phyloP scores from a whole-genome alignment of 2,888 invertebrate genomes.

The Erannis defoliaria region DNA sequence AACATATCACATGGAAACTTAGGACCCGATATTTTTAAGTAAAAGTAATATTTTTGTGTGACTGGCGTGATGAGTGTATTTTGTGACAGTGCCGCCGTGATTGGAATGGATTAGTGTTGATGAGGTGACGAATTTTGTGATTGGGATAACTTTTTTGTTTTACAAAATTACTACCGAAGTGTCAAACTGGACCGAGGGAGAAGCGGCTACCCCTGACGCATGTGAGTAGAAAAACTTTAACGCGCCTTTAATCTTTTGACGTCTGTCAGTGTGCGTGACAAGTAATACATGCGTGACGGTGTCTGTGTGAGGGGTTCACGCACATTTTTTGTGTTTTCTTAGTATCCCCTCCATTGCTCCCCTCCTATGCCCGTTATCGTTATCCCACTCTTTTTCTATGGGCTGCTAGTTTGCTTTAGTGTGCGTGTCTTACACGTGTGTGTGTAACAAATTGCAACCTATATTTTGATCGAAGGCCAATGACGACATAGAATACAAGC shows the following conservation, averaged over 20 bases:
- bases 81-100: constrained; percentile 77
- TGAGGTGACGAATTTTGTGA: constrained; percentile 76
- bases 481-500: constrained; percentile 54
- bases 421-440: constrained; percentile 68
- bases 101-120: constrained; percentile 74
- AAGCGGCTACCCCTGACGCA: constrained; percentile 84
- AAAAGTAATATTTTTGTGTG: constrained; percentile 74
- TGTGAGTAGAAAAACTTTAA: constrained; percentile 68
- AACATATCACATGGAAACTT: constrained; percentile 85
- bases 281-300: constrained; percentile 55
- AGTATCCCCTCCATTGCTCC: constrained; percentile 67
- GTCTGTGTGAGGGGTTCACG: constrained; percentile 75
- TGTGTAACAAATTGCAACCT: constrained; percentile 83
- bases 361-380: constrained; percentile 75
- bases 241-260: constrained; percentile 74
- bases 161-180: constrained; percentile 85
- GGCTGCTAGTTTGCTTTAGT: constrained; percentile 56
- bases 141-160: constrained; percentile 75
- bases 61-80: constrained; percentile 77
- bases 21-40: constrained; percentile 80
- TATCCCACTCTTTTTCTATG: constrained; percentile 85
- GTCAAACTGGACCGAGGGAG: constrained; percentile 86
- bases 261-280: constrained; percentile 63
- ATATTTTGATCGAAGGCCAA: constrained; percentile 84
- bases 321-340: constrained; percentile 84